phyloP scores from a whole-genome alignment of 2,888 invertebrate genomes.

The Taphrorychus bicolor region DNA sequence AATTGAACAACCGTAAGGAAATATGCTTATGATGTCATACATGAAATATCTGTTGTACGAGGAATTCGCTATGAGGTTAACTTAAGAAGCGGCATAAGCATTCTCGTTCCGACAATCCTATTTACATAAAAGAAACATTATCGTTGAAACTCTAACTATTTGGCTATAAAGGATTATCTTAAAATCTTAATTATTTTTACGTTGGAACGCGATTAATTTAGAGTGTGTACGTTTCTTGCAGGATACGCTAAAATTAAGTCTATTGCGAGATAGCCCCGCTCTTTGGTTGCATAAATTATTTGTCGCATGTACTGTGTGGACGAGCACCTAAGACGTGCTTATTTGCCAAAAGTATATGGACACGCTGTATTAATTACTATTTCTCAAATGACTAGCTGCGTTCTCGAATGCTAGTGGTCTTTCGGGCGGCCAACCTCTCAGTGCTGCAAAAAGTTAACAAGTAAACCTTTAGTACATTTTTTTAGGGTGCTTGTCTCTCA shows the following conservation, averaged over 20 bases:
- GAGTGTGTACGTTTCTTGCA: conserved; percentile 34
- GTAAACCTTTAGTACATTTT: no score
- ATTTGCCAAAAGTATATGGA: background rate
- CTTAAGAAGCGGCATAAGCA: conserved; percentile 29
- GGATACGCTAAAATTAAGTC: conserved; percentile 37
- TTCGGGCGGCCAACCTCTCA: no score
- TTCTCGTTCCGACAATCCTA: conserved; percentile 8
- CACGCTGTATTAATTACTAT: background rate
- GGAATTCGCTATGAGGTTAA: conserved; percentile 22
- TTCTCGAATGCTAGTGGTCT: no score
- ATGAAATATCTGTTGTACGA: conserved; percentile 23
- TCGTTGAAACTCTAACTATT: conserved; percentile 31
- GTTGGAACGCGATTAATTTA: conserved; percentile 37
- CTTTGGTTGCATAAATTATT: conserved; percentile 30
- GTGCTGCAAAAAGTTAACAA: no score
- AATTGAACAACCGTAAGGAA: background rate
- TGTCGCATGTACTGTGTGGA: background rate
- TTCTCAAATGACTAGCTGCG: conserved; percentile 1
- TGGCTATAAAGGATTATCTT: conserved; percentile 38
- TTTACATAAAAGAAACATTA: conserved; percentile 40
- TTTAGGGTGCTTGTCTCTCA: no score
- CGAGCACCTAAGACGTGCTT: background rate
- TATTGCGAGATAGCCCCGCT: conserved; percentile 37
- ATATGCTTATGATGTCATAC: conserved; percentile 23
- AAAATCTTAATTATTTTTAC: conserved; percentile 41